phyloP scores from a whole-genome alignment of 1,140 invertebrate species.

The Bombus waltoni region DNA sequence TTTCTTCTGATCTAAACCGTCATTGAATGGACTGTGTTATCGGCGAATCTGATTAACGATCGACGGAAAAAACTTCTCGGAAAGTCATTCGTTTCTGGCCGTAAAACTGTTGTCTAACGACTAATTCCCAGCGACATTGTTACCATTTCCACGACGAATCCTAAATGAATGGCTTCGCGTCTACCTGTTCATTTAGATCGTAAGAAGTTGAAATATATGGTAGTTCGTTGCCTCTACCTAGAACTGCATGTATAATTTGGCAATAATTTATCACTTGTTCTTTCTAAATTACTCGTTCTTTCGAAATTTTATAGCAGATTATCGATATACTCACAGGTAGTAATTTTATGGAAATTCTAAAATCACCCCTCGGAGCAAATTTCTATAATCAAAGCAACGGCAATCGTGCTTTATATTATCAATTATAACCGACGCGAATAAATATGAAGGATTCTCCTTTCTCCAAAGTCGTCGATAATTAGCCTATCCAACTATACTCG shows the following conservation, averaged over 20 bases:
- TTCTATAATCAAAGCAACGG: neutral
- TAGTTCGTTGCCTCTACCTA: neutral
- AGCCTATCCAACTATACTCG: neutral
- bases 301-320: too few species aligned
- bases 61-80: neutral
- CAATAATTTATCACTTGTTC: too few species aligned
- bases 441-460: neutral
- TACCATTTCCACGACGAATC: neutral
- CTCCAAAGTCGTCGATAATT: too few species aligned
- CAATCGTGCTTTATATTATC: neutral
- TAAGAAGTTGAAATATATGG: neutral
- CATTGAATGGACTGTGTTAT: neutral
- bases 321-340: too few species aligned
- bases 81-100: neutral
- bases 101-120: neutral
- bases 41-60: neutral
- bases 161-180: neutral
- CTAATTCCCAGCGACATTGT: neutral
- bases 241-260: too few species aligned
- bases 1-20: neutral
- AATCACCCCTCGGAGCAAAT: neutral
- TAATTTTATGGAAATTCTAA: neutral
- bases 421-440: neutral
- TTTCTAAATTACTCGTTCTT: too few species aligned
- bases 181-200: neutral